A percentile compares a stretch with the other conserved stretches of the same genome.
Conservation (phyloP, 2,113 vertebrate genomes). For the Tachycineta bicolor region DNA sequence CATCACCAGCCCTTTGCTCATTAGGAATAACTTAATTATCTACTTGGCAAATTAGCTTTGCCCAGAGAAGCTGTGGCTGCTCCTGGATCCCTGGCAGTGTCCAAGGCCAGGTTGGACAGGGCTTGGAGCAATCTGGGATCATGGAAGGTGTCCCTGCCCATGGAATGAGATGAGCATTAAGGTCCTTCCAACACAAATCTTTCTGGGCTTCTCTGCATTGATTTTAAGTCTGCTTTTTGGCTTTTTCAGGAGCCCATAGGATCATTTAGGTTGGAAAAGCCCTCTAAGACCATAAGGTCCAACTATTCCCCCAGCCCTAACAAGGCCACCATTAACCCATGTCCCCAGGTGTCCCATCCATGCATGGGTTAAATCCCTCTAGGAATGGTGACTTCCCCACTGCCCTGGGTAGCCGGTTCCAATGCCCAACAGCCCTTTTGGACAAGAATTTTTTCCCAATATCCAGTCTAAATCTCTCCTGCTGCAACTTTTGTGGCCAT, state of each 20-base stretch:
- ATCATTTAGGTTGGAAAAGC: not conserved
- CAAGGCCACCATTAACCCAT: not conserved
- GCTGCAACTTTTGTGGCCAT: not conserved
- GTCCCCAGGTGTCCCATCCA: not conserved
- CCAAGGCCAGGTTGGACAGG: rapidly evolving
- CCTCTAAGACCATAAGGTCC: not conserved
- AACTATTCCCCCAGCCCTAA: rapidly evolving
- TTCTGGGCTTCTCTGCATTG: not conserved
- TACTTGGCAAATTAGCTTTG: not conserved
- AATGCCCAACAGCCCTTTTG: not conserved
- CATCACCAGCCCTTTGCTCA: not conserved
- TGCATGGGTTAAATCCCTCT: not conserved
- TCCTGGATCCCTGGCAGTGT: not conserved
- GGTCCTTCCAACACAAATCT: not conserved
- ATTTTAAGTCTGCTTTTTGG: not conserved
- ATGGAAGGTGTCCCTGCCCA: not conserved
- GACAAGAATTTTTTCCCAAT: not conserved
- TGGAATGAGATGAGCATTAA: not conserved
- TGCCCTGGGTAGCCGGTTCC: not conserved
- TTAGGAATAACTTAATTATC: not conserved
- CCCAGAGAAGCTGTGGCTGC: not conserved
- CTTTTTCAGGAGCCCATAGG: not conserved
- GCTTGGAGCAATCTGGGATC: rapidly evolving
- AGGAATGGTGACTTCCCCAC: not conserved
- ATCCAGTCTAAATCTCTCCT: not conserved